Conservation (phyloP, 2,797 vertebrate genomes). For the Xyrichtys novacula region DNA sequence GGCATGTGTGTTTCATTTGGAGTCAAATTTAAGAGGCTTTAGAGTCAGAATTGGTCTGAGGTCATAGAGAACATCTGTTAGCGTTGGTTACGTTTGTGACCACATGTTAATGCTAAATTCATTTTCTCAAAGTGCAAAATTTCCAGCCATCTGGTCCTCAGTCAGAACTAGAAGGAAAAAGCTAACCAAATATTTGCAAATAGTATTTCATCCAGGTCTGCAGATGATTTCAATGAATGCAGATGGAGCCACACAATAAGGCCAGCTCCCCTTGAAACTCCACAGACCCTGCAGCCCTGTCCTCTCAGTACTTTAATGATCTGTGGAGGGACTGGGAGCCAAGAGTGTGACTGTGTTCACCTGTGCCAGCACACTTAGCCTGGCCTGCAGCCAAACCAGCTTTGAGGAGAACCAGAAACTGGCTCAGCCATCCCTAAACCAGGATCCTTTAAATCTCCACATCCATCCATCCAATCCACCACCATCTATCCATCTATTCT, state of each 20-base stretch:
- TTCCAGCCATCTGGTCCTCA: constrained; percentile 48
- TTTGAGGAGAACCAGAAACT: constrained; percentile 72
- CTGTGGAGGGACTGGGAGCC: constrained; percentile 53
- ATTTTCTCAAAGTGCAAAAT: constrained; percentile 53
- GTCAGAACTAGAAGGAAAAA: constrained; percentile 20
- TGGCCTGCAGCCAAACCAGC: constrained; percentile 63
- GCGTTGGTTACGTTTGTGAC: constrained; percentile 19
- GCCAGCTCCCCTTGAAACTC: constrained; percentile 57
- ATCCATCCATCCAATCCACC: constrained; percentile 59
- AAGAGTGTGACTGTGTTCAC: constrained; percentile 70
- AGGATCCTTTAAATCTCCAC: constrained; percentile 52
- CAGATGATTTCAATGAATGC: constrained; percentile 60
- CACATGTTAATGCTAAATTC: constrained; percentile 50
- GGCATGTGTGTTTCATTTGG: neutral
- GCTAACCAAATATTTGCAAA: constrained; percentile 55
- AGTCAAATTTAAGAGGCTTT: constrained; percentile 22
- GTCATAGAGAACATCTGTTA: constrained; percentile 48
- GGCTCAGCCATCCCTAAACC: constrained; percentile 37
- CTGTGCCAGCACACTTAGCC: constrained; percentile 70
- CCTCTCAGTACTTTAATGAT: constrained; percentile 65
- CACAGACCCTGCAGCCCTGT: constrained; percentile 56
- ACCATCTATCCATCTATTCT: constrained; percentile 53
- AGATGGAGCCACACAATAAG: constrained; percentile 66
- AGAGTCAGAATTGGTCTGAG: neutral
- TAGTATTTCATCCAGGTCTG: constrained; percentile 53